Conservation (phyloP, 35 echinoderm and acorn worm genomes). For the Apostichopus californicus region DNA sequence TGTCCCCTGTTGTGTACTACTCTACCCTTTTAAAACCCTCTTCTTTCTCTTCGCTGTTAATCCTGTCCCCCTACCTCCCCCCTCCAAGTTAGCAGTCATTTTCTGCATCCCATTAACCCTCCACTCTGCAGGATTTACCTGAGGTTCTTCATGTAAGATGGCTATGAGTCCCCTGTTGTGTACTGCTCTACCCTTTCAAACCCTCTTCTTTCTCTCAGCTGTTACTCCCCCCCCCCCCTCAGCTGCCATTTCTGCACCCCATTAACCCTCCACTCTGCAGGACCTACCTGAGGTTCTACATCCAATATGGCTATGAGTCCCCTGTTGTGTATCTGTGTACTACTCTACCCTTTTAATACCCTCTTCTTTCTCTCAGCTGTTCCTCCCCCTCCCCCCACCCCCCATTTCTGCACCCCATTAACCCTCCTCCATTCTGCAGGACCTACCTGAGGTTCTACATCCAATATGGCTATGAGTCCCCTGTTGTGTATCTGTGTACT, state of each 20-base stretch:
- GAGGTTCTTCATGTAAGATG: slow-evolving; percentile 96
- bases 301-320: neutral
- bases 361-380: too few relatives aligned
- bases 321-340: too few relatives aligned
- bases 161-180: slow-evolving; percentile 94
- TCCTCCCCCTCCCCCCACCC: too few relatives aligned
- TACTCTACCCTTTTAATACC: too few relatives aligned
- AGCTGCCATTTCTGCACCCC: neutral
- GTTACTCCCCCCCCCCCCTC: too few relatives aligned
- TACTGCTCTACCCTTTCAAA: neutral
- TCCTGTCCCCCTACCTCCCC: too few relatives aligned
- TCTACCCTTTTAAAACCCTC: too few relatives aligned
- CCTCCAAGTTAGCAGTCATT: too few relatives aligned
- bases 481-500: slow-evolving; percentile 86
- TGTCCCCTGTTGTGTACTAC: slow-evolving; percentile 77
- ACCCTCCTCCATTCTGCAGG: neutral
- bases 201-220: too few relatives aligned
- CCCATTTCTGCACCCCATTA: neutral
- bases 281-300: slow-evolving; percentile 76
- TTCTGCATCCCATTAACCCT: neutral
- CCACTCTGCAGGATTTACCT: slow-evolving; percentile 53
- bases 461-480: slow-evolving; percentile 95
- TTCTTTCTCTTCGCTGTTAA: too few relatives aligned
- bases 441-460: slow-evolving; percentile 97
- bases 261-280: neutral